Evolutionary conservation across 1,140 invertebrate genomes (phyloP).

Genomic region (Cepaea nemoralis): DNA sequence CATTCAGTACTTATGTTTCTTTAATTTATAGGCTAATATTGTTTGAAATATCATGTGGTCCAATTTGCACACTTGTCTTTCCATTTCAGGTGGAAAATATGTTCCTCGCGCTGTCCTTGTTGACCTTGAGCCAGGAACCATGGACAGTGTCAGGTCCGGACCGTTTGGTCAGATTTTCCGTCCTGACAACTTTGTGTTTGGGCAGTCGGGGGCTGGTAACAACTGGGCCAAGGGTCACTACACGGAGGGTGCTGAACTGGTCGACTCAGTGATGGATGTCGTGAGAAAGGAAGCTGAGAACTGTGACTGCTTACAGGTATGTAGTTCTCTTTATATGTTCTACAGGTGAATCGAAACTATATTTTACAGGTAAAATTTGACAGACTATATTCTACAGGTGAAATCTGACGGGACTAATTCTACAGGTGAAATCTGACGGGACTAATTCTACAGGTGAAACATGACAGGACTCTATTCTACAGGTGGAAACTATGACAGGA

Average conservation of each 20-base stretch:
- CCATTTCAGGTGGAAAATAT: constrained; percentile 70
- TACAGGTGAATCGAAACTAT: too few species aligned
- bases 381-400: too few species aligned
- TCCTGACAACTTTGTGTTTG: constrained; percentile 70
- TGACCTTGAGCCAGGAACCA: constrained; percentile 93
- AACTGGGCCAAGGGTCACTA: constrained; percentile 32
- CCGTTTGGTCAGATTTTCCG: constrained; percentile 80
- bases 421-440: too few species aligned
- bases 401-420: too few species aligned
- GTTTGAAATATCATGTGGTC: too few species aligned
- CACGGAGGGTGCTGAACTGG: constrained; percentile 59
- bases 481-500: too few species aligned
- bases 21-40: too few species aligned
- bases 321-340: neutral
- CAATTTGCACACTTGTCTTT: too few species aligned
- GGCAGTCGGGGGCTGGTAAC: constrained; percentile 73
- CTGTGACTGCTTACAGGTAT: constrained; percentile 82
- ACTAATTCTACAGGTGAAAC: too few species aligned
- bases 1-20: too few species aligned
- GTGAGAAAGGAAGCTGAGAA: constrained; percentile 86
- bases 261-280: constrained; percentile 84
- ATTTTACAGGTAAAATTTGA: too few species aligned
- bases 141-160: constrained; percentile 78
- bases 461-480: too few species aligned
- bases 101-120: constrained; percentile 75